Evolutionary conservation across 2,113 vertebrate species (phyloP).

Genomic region (Forbesichthys agassizii): DNA sequence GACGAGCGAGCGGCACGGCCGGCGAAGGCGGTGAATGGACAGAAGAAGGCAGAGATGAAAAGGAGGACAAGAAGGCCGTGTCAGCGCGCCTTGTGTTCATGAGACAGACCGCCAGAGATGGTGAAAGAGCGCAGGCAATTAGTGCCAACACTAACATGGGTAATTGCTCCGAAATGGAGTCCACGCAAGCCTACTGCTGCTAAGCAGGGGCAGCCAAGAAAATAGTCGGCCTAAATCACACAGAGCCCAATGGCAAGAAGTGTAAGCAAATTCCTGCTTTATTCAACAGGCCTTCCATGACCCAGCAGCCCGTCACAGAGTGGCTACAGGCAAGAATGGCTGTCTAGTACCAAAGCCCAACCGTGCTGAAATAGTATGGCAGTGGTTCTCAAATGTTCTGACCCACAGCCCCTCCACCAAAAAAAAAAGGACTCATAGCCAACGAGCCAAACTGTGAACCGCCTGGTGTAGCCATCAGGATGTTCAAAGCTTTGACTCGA

Average conservation of each 20-base stretch:
- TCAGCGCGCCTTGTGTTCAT: conserved; percentile 41
- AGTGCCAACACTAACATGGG: conserved; percentile 75
- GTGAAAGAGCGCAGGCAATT: conserved; percentile 62
- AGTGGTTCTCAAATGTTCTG: too few species aligned
- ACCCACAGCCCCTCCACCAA: too few species aligned
- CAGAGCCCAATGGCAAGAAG: conserved; percentile 64
- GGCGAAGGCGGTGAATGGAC: conserved; percentile 52
- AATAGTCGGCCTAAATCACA: conserved; percentile 66
- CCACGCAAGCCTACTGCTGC: conserved; percentile 58
- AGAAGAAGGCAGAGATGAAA: conserved; percentile 44
- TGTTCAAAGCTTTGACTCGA: too few species aligned
- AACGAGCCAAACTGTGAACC: too few species aligned
- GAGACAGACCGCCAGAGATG: conserved; percentile 55
- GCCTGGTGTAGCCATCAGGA: too few species aligned
- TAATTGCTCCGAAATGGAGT: conserved; percentile 72
- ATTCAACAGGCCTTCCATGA: conserved; percentile 51
- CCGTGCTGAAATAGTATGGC: conserved; percentile 25
- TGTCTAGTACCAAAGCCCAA: conserved; percentile 41
- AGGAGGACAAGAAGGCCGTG: conserved; percentile 51
- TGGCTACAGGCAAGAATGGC: conserved; percentile 43
- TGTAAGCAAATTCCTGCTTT: conserved; percentile 59
- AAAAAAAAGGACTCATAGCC: too few species aligned
- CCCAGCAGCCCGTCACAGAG: conserved; percentile 47
- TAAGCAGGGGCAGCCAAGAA: conserved; percentile 57
- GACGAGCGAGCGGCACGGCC: conserved; percentile 41